Evolutionary conservation across 1,140 invertebrate genomes (phyloP), one percentile per base, ranked within the genome.

Genomic region (Drosophila bocki): DNA sequence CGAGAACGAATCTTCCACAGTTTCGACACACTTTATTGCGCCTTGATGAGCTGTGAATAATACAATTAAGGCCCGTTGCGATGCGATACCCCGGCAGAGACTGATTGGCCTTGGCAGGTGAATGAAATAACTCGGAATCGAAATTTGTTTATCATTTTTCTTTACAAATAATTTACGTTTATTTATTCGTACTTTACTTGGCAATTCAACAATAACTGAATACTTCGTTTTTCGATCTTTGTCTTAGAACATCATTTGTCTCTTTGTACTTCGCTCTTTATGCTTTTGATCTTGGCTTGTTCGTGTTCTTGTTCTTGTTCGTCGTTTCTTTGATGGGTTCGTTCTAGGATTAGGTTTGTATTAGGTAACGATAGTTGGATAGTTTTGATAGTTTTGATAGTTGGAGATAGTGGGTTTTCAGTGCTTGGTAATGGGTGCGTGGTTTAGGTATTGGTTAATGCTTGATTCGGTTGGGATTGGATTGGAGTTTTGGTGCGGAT

Each of bases 131-230:
- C 59, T 71, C 59, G 15, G 56, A 45, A 48, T 51, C 58, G 41
- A 60, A 63, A 68, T 75, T 72, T 75, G 63, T 78, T 70, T 70
- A 81, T 81, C 69, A 60, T 68, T 77, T 35, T 51, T 50, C 29
- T 90, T 88, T 74, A 82, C 78, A 85, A 90, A 90, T 88, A 90
- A 88, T 88, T 88, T 88, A 88, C 80, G 32, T 90, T 88, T 80
- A 87, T 87, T 88, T 88, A 78, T 76, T 83, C 75, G 72, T 74
- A 69, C 54, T 81, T 87, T 87, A 78, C 65, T 62, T 51, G 58
- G 63, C 72, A 76, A 78, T 78, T 88, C 83, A 87, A 87, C 84
- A 87, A 84, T 87, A 88, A 84, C 84, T 87, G 69, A 80, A 79
- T 80, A 80, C 61, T 80, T 80, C 32, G 61, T 68, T 74, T 67